phyloP scores from a whole-genome alignment of 2,113 vertebrate genomes.

The Xiphophorus hellerii region DNA sequence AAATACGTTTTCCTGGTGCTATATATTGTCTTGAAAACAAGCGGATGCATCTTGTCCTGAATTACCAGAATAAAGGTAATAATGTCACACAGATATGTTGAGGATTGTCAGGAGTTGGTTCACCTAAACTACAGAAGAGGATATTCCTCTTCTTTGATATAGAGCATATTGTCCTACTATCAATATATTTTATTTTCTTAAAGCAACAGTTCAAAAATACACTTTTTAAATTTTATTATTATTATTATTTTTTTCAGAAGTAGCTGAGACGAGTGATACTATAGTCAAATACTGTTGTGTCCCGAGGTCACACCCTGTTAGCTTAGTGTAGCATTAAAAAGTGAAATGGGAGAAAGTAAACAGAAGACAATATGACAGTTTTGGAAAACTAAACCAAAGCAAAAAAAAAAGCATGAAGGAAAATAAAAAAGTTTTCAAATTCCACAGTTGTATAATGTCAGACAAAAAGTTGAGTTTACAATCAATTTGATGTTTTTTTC shows the following conservation, averaged over 20 bases:
- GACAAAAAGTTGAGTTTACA: neutral
- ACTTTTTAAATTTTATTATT: neutral
- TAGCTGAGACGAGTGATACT: neutral
- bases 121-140: neutral
- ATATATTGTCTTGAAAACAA: neutral
- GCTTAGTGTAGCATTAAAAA: neutral
- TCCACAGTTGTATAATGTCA: neutral
- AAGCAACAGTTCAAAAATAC: neutral
- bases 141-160: neutral
- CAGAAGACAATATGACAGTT: neutral
- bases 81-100: neutral
- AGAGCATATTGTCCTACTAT: neutral
- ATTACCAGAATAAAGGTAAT: conserved; percentile 5
- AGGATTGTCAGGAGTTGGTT: neutral
- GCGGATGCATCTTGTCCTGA: neutral
- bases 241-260: neutral
- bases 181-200: neutral
- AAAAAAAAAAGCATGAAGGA: neutral
- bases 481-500: no score
- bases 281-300: neutral
- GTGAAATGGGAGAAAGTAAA: neutral
- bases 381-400: neutral
- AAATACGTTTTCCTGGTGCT: neutral
- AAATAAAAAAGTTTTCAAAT: neutral
- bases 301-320: neutral